These are phyloP conservation scores for Antheraea pernyi DNA, from an alignment of 1,140 invertebrate genomes.

Conservation along the genomic window DNA sequence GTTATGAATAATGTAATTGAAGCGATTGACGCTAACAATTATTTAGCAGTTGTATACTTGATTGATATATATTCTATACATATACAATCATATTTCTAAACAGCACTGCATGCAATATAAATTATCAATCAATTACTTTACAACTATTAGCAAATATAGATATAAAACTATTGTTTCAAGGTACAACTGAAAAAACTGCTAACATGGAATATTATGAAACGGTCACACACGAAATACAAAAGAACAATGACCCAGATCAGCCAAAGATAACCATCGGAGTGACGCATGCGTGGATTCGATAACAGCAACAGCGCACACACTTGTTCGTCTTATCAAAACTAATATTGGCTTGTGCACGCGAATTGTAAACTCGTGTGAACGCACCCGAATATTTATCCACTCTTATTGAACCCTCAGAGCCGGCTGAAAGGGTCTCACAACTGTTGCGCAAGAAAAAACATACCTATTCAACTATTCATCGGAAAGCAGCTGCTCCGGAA, in stretches of 20 bases:
- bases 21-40: no score
- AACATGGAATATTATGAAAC: background rate
- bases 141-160: background rate
- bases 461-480: constrained; percentile 50
- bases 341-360: constrained; percentile 67
- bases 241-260: constrained; percentile 77
- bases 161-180: background rate
- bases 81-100: constrained; percentile 64
- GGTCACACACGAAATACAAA: constrained; percentile 52
- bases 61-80: no score
- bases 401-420: constrained; percentile 51
- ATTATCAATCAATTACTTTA: no score
- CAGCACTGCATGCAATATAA: no score
- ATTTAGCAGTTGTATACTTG: constrained; percentile 1
- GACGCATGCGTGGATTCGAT: constrained; percentile 75
- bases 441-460: constrained; percentile 34
- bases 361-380: constrained; percentile 54
- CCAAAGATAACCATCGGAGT: constrained; percentile 73
- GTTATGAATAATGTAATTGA: no score
- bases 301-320: constrained; percentile 64
- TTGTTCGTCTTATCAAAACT: constrained; percentile 52
- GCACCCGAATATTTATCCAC: constrained; percentile 30
- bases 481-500: constrained; percentile 62
- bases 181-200: background rate
- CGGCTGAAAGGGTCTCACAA: constrained; percentile 48